These are phyloP conservation scores for Saxicola maurus DNA, from an alignment of 2,797 vertebrate genomes.

Conservation along the genomic window DNA sequence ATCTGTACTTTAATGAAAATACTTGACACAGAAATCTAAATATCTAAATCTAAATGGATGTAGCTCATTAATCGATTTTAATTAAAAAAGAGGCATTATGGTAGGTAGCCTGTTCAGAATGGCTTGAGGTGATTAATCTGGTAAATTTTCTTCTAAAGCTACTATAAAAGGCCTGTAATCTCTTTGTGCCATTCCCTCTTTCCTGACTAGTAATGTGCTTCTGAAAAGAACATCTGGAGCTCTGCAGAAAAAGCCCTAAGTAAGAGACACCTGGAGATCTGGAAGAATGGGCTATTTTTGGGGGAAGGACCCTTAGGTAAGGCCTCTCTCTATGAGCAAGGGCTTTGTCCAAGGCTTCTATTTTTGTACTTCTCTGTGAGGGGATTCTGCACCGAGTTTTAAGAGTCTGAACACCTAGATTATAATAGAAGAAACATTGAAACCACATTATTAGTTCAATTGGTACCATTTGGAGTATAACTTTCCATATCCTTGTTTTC, in stretches of 20 bases:
- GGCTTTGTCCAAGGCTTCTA: neutral
- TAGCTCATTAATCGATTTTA: neutral
- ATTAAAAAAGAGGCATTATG: neutral
- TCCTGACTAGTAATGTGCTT: neutral
- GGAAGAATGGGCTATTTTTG: neutral
- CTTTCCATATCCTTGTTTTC: neutral
- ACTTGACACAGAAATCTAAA: neutral
- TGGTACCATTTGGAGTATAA: neutral
- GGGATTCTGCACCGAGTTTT: neutral
- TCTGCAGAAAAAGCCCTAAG: neutral
- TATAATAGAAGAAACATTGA: neutral
- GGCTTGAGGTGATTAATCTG: neutral
- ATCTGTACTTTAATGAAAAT: neutral
- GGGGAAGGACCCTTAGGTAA: neutral
- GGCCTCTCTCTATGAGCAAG: fast-evolving
- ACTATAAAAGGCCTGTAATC: neutral
- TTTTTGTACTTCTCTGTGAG: neutral
- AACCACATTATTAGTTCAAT: neutral
- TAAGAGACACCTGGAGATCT: neutral
- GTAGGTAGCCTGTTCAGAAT: neutral
- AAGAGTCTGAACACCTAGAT: neutral
- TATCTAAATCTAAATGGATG: neutral
- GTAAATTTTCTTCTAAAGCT: neutral
- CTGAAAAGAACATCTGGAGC: neutral
- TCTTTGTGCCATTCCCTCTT: neutral